Evolutionary conservation across 2,888 invertebrate species (phyloP), one percentile per base, ranked within the genome.

Genomic region (Limnephilus rhombicus): DNA sequence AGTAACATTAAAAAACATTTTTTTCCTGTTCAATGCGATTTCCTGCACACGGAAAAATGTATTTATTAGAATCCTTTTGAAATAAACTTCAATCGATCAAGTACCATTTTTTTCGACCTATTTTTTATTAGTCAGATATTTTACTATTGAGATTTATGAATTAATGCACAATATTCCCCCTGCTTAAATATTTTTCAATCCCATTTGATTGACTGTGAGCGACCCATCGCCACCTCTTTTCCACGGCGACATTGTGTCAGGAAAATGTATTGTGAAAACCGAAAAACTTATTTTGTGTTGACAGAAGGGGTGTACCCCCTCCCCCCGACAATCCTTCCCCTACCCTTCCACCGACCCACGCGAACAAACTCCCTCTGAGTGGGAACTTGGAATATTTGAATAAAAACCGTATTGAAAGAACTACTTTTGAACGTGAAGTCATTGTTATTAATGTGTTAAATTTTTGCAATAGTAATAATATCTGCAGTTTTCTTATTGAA

Each of bases 241-340:
- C 85, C 89, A 92, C 89, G 81, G 86, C 91, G 89, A 93, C 93
- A 93, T 93, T 93, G 93, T 93, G 93, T 93, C 93, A 93, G 92
- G 92, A 93, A 93, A 93, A 93, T 93, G 93, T 93, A 93, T 93
- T 93, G 93, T 93, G 91, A 91, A 92, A 93, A 93, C 92, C 93
- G 90, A 93, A 93, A 93, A 93, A 93, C 93, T 93, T 93, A 93
- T 93, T 93, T 93, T 93, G 92, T 93, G 93, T 93, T 93, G 93
- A 93, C 91, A 90, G 92, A 90, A 91, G 82, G 92, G 93, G 92
- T 85, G 93, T 89, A 83, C 53, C 80, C 37, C 68, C 68, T n/a
- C 3, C 37, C 80, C 80, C 41, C 80, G 7, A 68, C 24, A 45
- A 83, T 91, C 82, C 37, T 87, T 41, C 87, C 68, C 85, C 88